Conservation (phyloP, 2,888 invertebrate species). For the Malthinus flaveolus region DNA sequence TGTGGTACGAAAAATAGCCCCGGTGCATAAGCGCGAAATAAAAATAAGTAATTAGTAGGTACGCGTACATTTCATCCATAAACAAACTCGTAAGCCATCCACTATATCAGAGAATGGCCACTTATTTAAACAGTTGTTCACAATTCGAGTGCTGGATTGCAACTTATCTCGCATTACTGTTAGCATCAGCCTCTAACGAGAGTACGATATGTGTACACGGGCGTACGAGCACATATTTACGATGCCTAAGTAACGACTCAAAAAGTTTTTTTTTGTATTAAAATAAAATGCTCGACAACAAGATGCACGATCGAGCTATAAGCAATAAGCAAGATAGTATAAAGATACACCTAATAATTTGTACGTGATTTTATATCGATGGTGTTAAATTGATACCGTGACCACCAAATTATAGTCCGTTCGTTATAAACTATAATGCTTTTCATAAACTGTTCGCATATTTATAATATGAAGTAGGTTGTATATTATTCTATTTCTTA, state of each 20-base stretch:
- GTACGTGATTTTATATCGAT: slow-evolving; percentile 53
- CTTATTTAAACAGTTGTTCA: slow-evolving; percentile 40
- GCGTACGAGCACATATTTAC: slow-evolving; percentile 15
- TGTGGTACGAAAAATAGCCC: too few relatives aligned
- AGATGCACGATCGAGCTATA: slow-evolving; percentile 47
- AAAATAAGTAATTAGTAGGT: too few relatives aligned
- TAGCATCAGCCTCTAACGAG: slow-evolving; percentile 2
- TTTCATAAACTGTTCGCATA: slow-evolving; percentile 15
- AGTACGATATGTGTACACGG: neutral
- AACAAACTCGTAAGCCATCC: slow-evolving; percentile 5
- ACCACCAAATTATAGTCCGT: slow-evolving; percentile 44
- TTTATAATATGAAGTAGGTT: neutral
- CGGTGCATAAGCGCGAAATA: too few relatives aligned
- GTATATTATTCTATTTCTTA: too few relatives aligned
- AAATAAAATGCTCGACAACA: slow-evolving; percentile 36
- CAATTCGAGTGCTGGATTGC: slow-evolving; percentile 15
- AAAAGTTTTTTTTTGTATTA: too few relatives aligned
- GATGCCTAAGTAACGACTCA: neutral
- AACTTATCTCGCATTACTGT: slow-evolving; percentile 19
- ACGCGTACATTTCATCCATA: neutral
- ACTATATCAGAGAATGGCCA: slow-evolving; percentile 32
- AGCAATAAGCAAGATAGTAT: slow-evolving; percentile 35
- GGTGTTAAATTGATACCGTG: slow-evolving; percentile 53
- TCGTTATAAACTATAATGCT: slow-evolving; percentile 10
- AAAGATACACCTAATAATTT: slow-evolving; percentile 40